Conservation (phyloP, 2,113 vertebrate genomes). For the Brachionichthys hirsutus region DNA sequence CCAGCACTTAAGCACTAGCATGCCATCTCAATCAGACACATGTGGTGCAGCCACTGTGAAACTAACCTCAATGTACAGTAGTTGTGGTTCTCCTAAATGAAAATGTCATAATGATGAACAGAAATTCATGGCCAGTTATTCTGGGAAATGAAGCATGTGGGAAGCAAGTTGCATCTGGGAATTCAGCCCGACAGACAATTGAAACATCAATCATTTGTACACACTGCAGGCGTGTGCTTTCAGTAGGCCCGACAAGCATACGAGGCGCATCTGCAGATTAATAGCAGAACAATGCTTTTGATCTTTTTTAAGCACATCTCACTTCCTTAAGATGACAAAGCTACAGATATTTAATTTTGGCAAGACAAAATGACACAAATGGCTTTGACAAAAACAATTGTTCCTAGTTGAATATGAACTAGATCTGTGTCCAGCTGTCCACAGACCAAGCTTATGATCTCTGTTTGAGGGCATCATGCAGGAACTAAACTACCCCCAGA, state of each 20-base stretch:
- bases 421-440: slow-evolving; percentile 1
- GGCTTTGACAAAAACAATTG: neutral
- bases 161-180: slow-evolving; percentile 5
- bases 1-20: neutral
- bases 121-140: slow-evolving; percentile 10
- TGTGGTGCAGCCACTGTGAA: slow-evolving; percentile 9
- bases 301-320: slow-evolving; percentile 62
- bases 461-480: slow-evolving; percentile 7
- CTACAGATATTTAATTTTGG: slow-evolving; percentile 32
- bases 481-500: slow-evolving; percentile 25
- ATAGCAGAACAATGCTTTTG: slow-evolving; percentile 33
- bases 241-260: slow-evolving; percentile 16
- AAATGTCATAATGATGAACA: slow-evolving; percentile 30
- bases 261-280: slow-evolving; percentile 50
- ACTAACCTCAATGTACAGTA: slow-evolving; percentile 2
- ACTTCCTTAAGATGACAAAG: slow-evolving; percentile 32
- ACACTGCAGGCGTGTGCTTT: slow-evolving; percentile 18
- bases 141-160: slow-evolving; percentile 9
- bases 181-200: neutral
- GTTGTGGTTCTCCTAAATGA: slow-evolving; percentile 5
- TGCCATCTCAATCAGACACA: neutral
- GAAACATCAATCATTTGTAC: slow-evolving; percentile 24
- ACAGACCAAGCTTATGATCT: slow-evolving; percentile 4
- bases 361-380: slow-evolving; percentile 17
- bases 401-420: slow-evolving; percentile 6